Conservation (phyloP, 2,113 vertebrate genomes). For the Accipiter cooperii region DNA sequence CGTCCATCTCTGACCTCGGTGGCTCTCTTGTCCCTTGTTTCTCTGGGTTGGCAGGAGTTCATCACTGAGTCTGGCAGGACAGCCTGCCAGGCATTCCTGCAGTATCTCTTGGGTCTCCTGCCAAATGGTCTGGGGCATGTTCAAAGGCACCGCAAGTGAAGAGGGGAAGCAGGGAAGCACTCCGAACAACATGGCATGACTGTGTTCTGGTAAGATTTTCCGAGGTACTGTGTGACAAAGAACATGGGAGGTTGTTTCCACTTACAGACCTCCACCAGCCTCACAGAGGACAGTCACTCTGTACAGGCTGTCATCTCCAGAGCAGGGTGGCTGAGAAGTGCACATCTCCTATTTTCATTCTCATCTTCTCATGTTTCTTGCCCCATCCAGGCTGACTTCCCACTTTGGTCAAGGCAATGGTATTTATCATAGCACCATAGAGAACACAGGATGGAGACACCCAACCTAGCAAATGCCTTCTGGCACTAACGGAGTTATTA, state of each 20-base stretch:
- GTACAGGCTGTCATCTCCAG: background rate
- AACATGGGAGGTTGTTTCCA: background rate
- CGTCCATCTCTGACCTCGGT: background rate
- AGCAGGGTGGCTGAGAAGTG: background rate
- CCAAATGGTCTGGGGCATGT: background rate
- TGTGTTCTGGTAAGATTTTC: background rate
- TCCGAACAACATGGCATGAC: background rate
- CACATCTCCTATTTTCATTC: background rate
- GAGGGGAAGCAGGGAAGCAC: background rate
- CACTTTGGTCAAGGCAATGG: background rate
- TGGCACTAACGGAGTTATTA: background rate
- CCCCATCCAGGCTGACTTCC: background rate
- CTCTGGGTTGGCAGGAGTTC: background rate
- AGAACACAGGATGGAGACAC: background rate
- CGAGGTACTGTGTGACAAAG: background rate
- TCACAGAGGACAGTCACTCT: background rate
- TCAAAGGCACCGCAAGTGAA: background rate
- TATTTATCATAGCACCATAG: background rate
- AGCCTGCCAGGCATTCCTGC: background rate
- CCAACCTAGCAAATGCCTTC: background rate
- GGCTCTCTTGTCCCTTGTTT: background rate
- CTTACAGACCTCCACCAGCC: background rate
- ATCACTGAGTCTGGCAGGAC: background rate
- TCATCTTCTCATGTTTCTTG: background rate
- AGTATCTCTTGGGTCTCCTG: background rate